Percentiles rank a stretch among this genome's conserved stretches.
phyloP scores from a whole-genome alignment of 1,140 invertebrate species.

The Lethocerus indicus region DNA sequence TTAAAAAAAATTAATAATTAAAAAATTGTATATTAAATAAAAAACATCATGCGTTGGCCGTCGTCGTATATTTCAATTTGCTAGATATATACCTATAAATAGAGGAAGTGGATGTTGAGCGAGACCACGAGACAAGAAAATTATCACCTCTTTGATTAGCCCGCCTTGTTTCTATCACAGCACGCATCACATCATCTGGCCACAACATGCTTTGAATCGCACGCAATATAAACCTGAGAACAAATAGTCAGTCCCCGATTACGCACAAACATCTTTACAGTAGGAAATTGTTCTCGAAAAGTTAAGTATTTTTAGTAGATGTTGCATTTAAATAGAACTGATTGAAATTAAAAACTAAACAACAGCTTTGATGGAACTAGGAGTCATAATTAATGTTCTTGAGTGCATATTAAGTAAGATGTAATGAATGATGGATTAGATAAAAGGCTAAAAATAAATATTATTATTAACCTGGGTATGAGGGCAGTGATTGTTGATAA shows the following conservation, averaged over 20 bases:
- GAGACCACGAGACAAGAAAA: slow-evolving; percentile 43
- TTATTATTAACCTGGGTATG: slow-evolving; percentile 57
- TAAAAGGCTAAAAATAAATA: slow-evolving; percentile 5
- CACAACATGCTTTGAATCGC: slow-evolving; percentile 28
- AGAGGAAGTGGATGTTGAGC: slow-evolving; percentile 41
- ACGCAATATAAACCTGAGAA: slow-evolving; percentile 27
- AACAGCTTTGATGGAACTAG: no score
- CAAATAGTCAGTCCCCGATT: background rate
- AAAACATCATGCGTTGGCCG: no score
- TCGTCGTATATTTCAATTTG: no score
- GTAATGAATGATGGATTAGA: slow-evolving; percentile 1
- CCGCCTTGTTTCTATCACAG: slow-evolving; percentile 25
- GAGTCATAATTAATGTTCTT: no score
- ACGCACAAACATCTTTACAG: background rate
- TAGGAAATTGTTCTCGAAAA: background rate
- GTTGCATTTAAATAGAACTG: no score
- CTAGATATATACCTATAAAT: slow-evolving; percentile 36
- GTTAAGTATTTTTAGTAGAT: no score
- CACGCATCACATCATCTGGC: slow-evolving; percentile 34
- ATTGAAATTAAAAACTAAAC: no score
- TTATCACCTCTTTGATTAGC: slow-evolving; percentile 34
- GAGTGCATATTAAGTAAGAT: no score
- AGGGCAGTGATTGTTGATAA: slow-evolving; percentile 60
- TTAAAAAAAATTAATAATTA: no score
- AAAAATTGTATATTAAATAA: no score